Evolutionary conservation across 2,797 vertebrate genomes (phyloP).

Genomic region (Aeoliscus strigatus): DNA sequence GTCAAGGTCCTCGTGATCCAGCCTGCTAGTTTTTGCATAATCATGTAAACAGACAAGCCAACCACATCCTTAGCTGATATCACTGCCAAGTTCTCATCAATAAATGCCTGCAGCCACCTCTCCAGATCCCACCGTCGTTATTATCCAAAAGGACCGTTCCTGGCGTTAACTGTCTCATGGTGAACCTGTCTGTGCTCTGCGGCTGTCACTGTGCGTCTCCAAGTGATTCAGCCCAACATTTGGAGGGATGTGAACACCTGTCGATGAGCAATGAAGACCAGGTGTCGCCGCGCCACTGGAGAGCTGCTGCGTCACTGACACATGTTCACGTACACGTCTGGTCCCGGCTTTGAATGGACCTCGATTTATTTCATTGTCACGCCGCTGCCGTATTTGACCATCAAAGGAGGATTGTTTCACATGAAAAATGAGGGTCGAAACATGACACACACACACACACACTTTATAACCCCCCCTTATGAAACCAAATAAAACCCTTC

Average conservation of each 20-base stretch:
- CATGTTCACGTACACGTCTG: conserved; percentile 10
- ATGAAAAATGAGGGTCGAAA: too few species aligned
- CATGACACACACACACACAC: too few species aligned
- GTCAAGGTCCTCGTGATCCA: too few species aligned
- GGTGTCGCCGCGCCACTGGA: conserved; percentile 34
- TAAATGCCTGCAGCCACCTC: conserved; percentile 2
- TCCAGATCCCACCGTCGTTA: not conserved
- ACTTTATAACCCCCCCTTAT: too few species aligned
- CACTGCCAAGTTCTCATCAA: not conserved
- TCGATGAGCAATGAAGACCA: conserved; percentile 40
- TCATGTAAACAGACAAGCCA: too few species aligned
- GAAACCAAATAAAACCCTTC: too few species aligned
- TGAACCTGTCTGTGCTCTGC: conserved; percentile 18
- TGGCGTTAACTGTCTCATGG: conserved; percentile 12
- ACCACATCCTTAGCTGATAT: too few species aligned
- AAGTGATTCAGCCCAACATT: conserved; percentile 49
- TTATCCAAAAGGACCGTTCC: conserved; percentile 21
- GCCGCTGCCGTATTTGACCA: too few species aligned
- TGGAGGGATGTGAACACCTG: conserved; percentile 49
- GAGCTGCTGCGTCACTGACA: conserved; percentile 47
- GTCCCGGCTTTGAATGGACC: too few species aligned
- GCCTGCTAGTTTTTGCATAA: too few species aligned
- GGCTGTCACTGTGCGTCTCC: conserved; percentile 35
- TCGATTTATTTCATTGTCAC: too few species aligned
- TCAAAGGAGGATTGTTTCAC: too few species aligned